phyloP scores from a whole-genome alignment of 2,797 vertebrate species.

The Microctenopoma steveboyesi region DNA sequence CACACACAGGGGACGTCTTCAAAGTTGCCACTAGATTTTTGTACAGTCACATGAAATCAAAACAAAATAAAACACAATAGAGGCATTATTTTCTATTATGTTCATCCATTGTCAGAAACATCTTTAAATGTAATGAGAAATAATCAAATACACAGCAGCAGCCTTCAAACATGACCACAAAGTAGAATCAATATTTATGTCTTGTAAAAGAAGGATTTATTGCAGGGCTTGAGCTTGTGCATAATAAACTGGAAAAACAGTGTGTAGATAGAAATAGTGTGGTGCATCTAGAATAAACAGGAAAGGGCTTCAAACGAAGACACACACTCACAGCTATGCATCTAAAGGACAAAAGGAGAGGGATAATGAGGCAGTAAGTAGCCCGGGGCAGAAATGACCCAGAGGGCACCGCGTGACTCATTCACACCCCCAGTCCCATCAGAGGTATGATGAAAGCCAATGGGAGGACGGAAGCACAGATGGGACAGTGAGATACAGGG shows the following conservation, averaged over 20 bases:
- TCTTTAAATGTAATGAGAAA: neutral
- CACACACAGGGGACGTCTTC: slow-evolving; percentile 15
- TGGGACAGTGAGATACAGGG: slow-evolving; percentile 33
- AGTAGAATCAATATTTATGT: neutral
- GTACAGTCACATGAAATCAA: slow-evolving; percentile 4
- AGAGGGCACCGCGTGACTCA: slow-evolving; percentile 32
- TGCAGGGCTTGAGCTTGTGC: neutral
- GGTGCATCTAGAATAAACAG: neutral
- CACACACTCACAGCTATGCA: slow-evolving; percentile 2
- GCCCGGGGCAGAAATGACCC: slow-evolving; percentile 47
- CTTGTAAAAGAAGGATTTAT: neutral
- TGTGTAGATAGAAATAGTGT: neutral
- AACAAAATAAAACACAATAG: too few species aligned
- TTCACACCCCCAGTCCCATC: slow-evolving; percentile 49
- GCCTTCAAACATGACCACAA: neutral
- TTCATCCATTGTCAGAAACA: neutral
- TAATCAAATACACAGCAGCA: too few species aligned
- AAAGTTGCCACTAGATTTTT: neutral
- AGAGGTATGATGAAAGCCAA: slow-evolving; percentile 43
- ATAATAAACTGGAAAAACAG: too few species aligned
- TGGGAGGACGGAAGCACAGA: slow-evolving; percentile 39
- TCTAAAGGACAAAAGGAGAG: slow-evolving; percentile 35
- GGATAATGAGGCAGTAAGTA: slow-evolving; percentile 43
- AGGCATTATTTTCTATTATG: too few species aligned
- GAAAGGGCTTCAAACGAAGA: slow-evolving; percentile 1